Evolutionary conservation across 2,888 invertebrate species (phyloP).

Genomic region (Drosophila testacea): DNA sequence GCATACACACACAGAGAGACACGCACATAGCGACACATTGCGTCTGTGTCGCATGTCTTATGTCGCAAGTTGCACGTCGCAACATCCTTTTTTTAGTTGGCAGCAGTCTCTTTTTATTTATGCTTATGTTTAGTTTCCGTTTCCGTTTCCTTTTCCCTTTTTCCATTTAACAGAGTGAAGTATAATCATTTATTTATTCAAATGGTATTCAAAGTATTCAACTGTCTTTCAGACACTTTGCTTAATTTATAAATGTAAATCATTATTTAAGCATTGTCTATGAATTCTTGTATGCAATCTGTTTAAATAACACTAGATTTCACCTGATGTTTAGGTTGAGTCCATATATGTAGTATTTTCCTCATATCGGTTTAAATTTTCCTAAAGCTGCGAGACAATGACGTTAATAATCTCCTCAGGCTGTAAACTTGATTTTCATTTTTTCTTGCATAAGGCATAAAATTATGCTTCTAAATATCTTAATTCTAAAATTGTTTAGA

Average conservation of each 20-base stretch:
- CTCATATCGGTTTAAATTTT: no score
- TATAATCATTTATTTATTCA: conserved; percentile 7
- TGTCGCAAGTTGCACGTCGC: conserved; percentile 35
- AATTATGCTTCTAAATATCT: no score
- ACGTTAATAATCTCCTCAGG: no score
- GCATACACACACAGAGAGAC: neutral
- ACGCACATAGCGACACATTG: conserved; percentile 17
- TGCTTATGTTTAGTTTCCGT: conserved; percentile 3
- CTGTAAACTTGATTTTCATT: no score
- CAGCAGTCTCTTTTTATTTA: conserved; percentile 31
- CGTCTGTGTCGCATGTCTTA: conserved; percentile 48
- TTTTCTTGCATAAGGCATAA: no score
- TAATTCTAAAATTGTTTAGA: no score
- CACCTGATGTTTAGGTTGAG: no score
- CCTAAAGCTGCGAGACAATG: no score
- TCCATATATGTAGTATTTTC: no score
- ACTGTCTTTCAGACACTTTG: conserved; percentile 3
- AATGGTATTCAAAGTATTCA: conserved; percentile 19
- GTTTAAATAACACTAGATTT: no score
- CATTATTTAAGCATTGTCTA: neutral
- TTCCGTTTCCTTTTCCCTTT: neutral
- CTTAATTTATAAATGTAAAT: conserved; percentile 6
- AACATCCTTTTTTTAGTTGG: conserved; percentile 30
- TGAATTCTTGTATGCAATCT: no score
- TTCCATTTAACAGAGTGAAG: conserved; percentile 2